A percentile compares a stretch with the other conserved stretches of the same genome.
phyloP scores from a whole-genome alignment of 1,140 invertebrate genomes.

The Lysiphlebus fabarum region DNA sequence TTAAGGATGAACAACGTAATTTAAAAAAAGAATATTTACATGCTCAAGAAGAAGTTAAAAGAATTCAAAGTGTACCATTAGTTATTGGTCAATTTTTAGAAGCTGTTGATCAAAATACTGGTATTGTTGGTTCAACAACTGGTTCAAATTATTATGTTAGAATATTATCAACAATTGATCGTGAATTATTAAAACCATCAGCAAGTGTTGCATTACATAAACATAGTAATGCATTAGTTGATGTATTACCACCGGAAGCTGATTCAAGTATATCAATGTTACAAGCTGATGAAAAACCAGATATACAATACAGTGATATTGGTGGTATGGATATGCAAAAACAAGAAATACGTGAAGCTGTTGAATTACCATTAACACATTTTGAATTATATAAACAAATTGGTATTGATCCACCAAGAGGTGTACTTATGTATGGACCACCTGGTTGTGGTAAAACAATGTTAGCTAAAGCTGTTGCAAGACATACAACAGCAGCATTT shows the following conservation, averaged over 20 bases:
- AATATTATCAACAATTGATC: conserved; percentile 92
- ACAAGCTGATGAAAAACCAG: conserved; percentile 97
- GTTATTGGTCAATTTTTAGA: conserved; percentile 98
- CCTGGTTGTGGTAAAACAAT: conserved; percentile 98
- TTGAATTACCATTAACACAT: conserved; percentile 96
- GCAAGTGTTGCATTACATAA: conserved; percentile 96
- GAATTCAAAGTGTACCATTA: conserved; percentile 95
- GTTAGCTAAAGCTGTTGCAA: conserved; percentile 98
- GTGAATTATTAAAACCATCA: conserved; percentile 92
- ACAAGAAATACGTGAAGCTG: conserved; percentile 98
- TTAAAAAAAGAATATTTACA: conserved; percentile 96
- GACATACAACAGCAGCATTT: conserved; percentile 97
- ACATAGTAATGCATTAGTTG: conserved; percentile 96
- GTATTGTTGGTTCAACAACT: conserved; percentile 77
- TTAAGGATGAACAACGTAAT: conserved; percentile 97
- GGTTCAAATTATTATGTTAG: conserved; percentile 97
- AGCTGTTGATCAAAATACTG: conserved; percentile 96
- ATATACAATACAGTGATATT: conserved; percentile 95
- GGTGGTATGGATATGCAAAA: conserved; percentile 99
- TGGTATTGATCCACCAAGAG: conserved; percentile 92
- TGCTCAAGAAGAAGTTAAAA: conserved; percentile 96
- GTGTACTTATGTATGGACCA: conserved; percentile 98
- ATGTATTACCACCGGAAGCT: conserved; percentile 96
- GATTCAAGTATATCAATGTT: conserved; percentile 97
- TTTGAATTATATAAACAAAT: conserved; percentile 99